Evolutionary conservation across 2,888 invertebrate genomes (phyloP), one percentile per base, ranked within the genome.

Genomic region (Orthosia incerta): DNA sequence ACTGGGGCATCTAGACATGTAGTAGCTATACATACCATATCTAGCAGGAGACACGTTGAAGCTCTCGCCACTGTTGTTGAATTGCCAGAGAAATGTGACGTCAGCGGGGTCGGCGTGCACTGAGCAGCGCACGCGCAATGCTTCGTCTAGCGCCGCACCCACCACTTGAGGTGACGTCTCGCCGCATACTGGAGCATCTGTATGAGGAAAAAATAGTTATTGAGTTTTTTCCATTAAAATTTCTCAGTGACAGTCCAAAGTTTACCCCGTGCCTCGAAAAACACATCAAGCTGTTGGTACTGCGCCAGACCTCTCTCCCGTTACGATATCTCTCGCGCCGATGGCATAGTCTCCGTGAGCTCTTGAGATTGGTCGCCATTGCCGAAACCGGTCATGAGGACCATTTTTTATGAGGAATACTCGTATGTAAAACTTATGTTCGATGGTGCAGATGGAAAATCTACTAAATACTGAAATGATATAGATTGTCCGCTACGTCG

Each of bases 1-100:
- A 13, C 11, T 3, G 11, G 4, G 2, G 26, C 26, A 7, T 31
- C 31, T 31, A 7, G 5, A 31, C 7, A 5, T 31, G 0, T 31
- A 7, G 7, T 31, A 31, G 31, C 31, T 26, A 31, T 15, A 85
- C 89, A 76, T 86, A 96, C 96, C 96, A 79, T 96, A 96, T 94
- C 96, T 92, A 23, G 96, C 97, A n/a, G 98, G 98, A 16, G 98
- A 97, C 4, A 98, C 98, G 91, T 98, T 98, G 89, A 98, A 98
- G 89, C 98, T 98, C 90, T 98, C 98, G 26, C 98, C 98, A 87
- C 98, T 98, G 91, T 98, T 98, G 92, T 98, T 99, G 94, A 99
- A 98, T 91, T 98, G 98, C 99, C 99, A 99, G 71, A 98, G 96
- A 92, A 99, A 99, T 66, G 97, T 97, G 84, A 99, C 98, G 91